Base-by-base conservation (phyloP, 1,140 invertebrate genomes). In the Lutraria rhynchaena region DNA sequence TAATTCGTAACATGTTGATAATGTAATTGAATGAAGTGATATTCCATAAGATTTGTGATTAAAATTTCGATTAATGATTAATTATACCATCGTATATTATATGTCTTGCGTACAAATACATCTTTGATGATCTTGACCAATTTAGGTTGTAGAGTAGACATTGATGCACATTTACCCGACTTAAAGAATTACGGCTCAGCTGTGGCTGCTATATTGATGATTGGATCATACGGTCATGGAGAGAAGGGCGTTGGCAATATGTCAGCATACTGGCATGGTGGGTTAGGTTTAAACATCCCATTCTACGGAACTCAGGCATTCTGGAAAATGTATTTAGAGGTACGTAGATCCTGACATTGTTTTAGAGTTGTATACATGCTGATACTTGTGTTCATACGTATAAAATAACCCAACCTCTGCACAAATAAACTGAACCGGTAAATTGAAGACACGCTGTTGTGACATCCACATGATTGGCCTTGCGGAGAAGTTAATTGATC, bases 171-270 rank as follows among this genome's bases (percentile, higher is more conserved):
- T 15, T 35, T 57, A 19, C 76, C 76, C 13, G 76, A 49, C 53
- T 53, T 80, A 0, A 58, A 70, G 37, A 80, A 80, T 31, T 24
- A n/a, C 2, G 76, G 76, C 13, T 58, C 33, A 4, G 76, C 65
- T 33, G 53, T 60, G 1, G 76, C 76, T 5, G 76, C 76, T n/a
- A 24, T 80, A 65, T 24, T 80, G 22, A 80, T 80, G 76, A 80
- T 80, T 3, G 76, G 76, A 9, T 24, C 35, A 37, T 44, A 80
- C 29, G 76, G 76, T 17, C 76, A 80, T 19, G 76, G 76, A 19
- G 76, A 80, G 27, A 69, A 22, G 1, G 76, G 63, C n/a, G 63
- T 70, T 19, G 76, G 76, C 3, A 80, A 80, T 49, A 80, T 80
- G 76, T 35, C 51, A n/a, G 67, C 27, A n/a, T 65, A 55, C 51